Evolutionary conservation across 2,888 invertebrate genomes (phyloP), one percentile per base, ranked within the genome.

Genomic region (Epistrophe grossulariae): DNA sequence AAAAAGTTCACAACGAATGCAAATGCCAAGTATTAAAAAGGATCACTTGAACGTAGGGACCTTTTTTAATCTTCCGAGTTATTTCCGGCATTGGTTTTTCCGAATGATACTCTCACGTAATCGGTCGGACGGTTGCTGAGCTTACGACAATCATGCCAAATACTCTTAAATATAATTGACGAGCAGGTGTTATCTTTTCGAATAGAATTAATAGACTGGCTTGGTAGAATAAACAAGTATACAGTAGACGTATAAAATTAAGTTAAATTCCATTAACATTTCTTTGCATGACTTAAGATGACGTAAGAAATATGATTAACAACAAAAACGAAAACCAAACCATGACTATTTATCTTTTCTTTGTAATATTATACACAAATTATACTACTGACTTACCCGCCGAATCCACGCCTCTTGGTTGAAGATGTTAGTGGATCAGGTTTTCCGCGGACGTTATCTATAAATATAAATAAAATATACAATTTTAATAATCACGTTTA

Each of bases 341-440:
- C 11, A 28, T 57, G 17, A 64, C 45, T 64, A 64, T 60, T 38
- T 38, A 60, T 38, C 40, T 60, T 4, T 4, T 40, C 15, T 6
- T 62, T 8, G 31, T 17, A 8, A 40, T 19, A 17, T 6, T 45
- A 6, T 31, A 48, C 10, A 66, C 17, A 48, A 24, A 70, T 38
- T 68, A 70, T 52, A 24, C 11, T 40, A 52, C 9, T 28, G 7
- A 95, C 97, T 96, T 93, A 97, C 97, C 96, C 96, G 92, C 96
- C 96, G 90, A 97, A 97, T 66, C 96, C 97, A 89, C 97, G 95
- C 83, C 97, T 94, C 92, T 97, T 97, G 92, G 97, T 97, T 71
- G 97, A 97, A 79, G 97, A 97, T 90, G 96, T 97, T 19, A 93
- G 89, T 24, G 92, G 90, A 90, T 93, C 92, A 55, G 91, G 89